A percentile compares a stretch with the other conserved stretches of the same genome.
phyloP scores from a whole-genome alignment of 1,140 invertebrate species.

The Bombus balteatus region DNA sequence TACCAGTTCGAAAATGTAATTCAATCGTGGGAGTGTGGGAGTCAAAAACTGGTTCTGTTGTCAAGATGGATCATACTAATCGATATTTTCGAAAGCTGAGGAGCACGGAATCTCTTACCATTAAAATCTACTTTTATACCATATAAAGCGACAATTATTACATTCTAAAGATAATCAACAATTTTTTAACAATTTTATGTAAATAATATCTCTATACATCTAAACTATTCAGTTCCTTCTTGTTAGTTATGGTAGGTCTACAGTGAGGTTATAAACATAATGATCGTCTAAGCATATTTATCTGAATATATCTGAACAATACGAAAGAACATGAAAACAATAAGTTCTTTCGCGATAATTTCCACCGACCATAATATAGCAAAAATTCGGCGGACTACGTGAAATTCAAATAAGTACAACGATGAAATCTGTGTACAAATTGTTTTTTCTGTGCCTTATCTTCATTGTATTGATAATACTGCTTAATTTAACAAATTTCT shows the following conservation, averaged over 20 bases:
- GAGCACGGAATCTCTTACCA: not conserved
- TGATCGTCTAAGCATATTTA: not conserved
- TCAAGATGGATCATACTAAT: constrained; percentile 36
- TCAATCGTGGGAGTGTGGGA: not conserved
- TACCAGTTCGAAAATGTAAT: constrained; percentile 10
- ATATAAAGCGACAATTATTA: not conserved
- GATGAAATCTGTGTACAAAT: constrained; percentile 70
- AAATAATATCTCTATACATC: not conserved
- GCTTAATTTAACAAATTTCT: constrained; percentile 69
- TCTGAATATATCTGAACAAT: constrained; percentile 8
- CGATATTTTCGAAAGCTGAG: constrained; percentile 40
- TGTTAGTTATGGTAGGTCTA: not conserved
- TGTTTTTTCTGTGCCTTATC: constrained; percentile 69
- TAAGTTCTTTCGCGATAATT: not conserved
- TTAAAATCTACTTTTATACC: not conserved
- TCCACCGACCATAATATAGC: not conserved
- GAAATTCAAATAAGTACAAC: constrained; percentile 23
- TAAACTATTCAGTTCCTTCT: constrained; percentile 3
- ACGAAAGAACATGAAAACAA: constrained; percentile 6
- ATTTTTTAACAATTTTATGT: not conserved
- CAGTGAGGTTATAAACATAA: constrained; percentile 36
- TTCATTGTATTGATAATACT: constrained; percentile 69
- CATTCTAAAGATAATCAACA: not conserved
- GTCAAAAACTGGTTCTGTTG: constrained; percentile 41
- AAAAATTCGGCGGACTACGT: constrained; percentile 35